Evolutionary conservation across 2,888 invertebrate genomes (phyloP).

Genomic region (Apodemia mormo): DNA sequence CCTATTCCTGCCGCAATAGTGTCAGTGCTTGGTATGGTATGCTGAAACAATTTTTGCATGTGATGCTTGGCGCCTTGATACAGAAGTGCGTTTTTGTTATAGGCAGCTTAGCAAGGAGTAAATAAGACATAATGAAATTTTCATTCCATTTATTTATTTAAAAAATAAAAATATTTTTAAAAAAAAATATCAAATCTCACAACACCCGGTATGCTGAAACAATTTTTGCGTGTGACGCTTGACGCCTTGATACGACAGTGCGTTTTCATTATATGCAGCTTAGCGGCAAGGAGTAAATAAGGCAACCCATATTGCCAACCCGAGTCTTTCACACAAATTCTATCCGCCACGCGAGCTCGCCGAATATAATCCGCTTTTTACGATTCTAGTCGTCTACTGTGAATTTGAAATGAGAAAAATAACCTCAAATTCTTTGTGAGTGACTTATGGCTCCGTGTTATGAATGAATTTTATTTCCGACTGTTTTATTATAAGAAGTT

Average conservation of each 20-base stretch:
- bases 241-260: constrained; percentile 76
- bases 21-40: too few species aligned
- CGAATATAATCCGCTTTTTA: constrained; percentile 79
- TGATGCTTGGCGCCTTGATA: too few species aligned
- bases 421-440: constrained; percentile 70
- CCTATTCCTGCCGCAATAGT: too few species aligned
- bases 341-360: constrained; percentile 64
- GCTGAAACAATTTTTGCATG: too few species aligned
- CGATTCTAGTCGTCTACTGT: constrained; percentile 74
- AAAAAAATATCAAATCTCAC: constrained; percentile 34
- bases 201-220: constrained; percentile 28
- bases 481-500: constrained; percentile 35
- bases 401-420: constrained; percentile 79
- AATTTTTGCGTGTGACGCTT: constrained; percentile 63
- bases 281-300: constrained; percentile 77
- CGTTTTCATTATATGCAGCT: constrained; percentile 82
- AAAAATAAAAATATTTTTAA: too few species aligned
- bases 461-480: constrained; percentile 57
- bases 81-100: constrained; percentile 39
- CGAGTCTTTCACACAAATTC: constrained; percentile 73
- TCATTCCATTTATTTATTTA: too few species aligned
- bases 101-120: constrained; percentile 79
- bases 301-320: constrained; percentile 75
- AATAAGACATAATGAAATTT: constrained; percentile 56
- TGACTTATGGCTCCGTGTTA: constrained; percentile 57